phyloP scores from a whole-genome alignment of 2,888 invertebrate genomes.

The Pseudeuparius sepicola region DNA sequence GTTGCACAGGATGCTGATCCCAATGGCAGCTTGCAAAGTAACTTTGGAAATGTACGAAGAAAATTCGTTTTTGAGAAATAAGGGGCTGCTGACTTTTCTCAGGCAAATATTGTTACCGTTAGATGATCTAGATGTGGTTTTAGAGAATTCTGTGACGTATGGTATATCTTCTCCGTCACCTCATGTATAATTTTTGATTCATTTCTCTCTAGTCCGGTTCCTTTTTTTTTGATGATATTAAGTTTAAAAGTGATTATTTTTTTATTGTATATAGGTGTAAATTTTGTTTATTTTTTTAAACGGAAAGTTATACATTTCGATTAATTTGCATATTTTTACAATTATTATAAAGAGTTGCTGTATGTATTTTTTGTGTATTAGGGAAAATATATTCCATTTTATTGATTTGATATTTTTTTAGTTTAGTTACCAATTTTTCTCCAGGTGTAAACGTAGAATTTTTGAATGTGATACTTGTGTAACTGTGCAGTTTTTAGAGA shows the following conservation, averaged over 20 bases:
- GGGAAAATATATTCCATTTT: too few relatives aligned
- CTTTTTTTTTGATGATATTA: slow-evolving; percentile 18
- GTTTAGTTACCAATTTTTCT: too few relatives aligned
- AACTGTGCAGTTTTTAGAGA: too few relatives aligned
- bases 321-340: too few relatives aligned
- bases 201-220: slow-evolving; percentile 13
- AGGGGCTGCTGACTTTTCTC: slow-evolving; percentile 76
- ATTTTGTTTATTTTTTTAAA: too few relatives aligned
- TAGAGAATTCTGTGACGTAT: slow-evolving; percentile 76
- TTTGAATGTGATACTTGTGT: too few relatives aligned
- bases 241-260: slow-evolving; percentile 21
- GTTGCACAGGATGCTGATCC: slow-evolving; percentile 83
- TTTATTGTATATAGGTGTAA: slow-evolving; percentile 12
- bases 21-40: slow-evolving; percentile 81
- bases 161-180: slow-evolving; percentile 43
- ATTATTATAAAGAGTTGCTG: too few relatives aligned
- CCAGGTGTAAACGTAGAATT: too few relatives aligned
- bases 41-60: slow-evolving; percentile 95
- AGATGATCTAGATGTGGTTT: slow-evolving; percentile 77
- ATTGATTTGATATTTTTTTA: too few relatives aligned
- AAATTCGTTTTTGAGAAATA: slow-evolving; percentile 84
- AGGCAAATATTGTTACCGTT: slow-evolving; percentile 84
- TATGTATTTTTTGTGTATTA: too few relatives aligned
- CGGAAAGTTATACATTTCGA: too few relatives aligned
- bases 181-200: slow-evolving; percentile 23